phyloP scores from a whole-genome alignment of 2,888 invertebrate genomes.

The Ochropleura leucogaster region DNA sequence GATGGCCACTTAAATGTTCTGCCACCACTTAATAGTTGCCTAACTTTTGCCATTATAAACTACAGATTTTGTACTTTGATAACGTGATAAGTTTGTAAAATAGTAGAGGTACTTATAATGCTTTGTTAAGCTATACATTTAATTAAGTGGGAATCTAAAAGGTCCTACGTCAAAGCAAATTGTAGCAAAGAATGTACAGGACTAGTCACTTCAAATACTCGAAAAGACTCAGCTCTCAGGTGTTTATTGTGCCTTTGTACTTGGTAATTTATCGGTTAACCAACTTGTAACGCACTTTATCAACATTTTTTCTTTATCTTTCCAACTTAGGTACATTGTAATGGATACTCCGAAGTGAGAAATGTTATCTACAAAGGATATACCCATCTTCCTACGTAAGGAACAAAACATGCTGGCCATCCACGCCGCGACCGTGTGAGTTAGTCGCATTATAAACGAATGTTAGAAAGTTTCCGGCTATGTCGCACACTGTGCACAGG shows the following conservation, averaged over 20 bases:
- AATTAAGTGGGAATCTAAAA: background rate
- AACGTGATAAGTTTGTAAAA: slow-evolving; percentile 66
- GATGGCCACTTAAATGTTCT: slow-evolving; percentile 86
- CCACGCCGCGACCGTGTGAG: slow-evolving; percentile 43
- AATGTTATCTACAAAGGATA: slow-evolving; percentile 63
- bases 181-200: background rate
- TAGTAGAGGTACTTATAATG: slow-evolving; percentile 36
- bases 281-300: slow-evolving; percentile 34
- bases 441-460: slow-evolving; percentile 70
- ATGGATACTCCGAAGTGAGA: slow-evolving; percentile 47
- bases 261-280: slow-evolving; percentile 34
- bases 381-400: slow-evolving; percentile 30
- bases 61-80: slow-evolving; percentile 70
- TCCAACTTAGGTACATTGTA: slow-evolving; percentile 38
- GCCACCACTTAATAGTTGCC: slow-evolving; percentile 81
- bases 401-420: slow-evolving; percentile 58
- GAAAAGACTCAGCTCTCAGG: background rate
- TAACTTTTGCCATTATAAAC: slow-evolving; percentile 85
- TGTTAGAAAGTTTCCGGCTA: slow-evolving; percentile 67
- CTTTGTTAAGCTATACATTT: slow-evolving; percentile 5
- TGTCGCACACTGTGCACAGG: slow-evolving; percentile 60
- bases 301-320: slow-evolving; percentile 63
- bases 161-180: background rate
- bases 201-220: background rate
- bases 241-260: slow-evolving; percentile 9